Evolutionary conservation across 2,113 vertebrate species (phyloP).

Genomic region (Plestiodon gilberti): DNA sequence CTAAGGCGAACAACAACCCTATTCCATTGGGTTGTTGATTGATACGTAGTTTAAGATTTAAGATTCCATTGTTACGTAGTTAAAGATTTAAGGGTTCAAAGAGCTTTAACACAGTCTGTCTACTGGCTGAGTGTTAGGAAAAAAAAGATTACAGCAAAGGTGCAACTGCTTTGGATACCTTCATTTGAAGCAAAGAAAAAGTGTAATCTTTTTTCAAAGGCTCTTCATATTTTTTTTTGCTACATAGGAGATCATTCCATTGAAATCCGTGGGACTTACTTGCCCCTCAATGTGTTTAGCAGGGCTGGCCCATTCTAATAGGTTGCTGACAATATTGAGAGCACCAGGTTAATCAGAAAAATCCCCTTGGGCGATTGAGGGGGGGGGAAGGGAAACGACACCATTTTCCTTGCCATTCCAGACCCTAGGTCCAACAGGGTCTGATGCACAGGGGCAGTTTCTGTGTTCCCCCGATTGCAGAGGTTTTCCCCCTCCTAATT

Average conservation of each 20-base stretch:
- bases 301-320: not conserved
- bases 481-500: too few relatives aligned
- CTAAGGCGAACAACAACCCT: not conserved
- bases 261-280: not conserved
- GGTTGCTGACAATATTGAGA: not conserved
- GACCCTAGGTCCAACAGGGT: not conserved
- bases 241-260: not conserved
- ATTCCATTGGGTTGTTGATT: not conserved
- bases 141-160: not conserved
- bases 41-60: too few relatives aligned
- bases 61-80: too few relatives aligned
- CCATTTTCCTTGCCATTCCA: not conserved
- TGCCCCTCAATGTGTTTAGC: not conserved
- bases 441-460: not conserved
- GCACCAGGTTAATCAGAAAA: not conserved
- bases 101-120: not conserved
- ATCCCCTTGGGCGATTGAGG: not conserved
- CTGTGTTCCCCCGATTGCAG: not conserved
- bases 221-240: not conserved
- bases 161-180: not conserved
- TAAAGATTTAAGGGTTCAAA: not conserved
- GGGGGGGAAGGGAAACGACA: not conserved
- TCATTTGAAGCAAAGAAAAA: not conserved
- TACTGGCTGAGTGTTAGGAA: not conserved
- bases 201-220: not conserved